phyloP scores from a whole-genome alignment of 2,888 invertebrate species.

The Willowsia nigromaculata region DNA sequence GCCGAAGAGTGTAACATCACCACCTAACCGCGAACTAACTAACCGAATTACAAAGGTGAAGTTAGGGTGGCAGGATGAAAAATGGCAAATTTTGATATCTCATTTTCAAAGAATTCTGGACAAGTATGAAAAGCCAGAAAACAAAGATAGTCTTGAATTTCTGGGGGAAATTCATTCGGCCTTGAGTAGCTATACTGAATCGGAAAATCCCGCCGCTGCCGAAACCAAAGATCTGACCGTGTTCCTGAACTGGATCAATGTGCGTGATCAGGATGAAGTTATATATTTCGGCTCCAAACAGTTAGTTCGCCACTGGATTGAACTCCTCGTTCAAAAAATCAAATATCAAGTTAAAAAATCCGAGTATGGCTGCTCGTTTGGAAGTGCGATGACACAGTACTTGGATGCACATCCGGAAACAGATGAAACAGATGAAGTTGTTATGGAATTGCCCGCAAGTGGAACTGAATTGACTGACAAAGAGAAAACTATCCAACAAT shows the following conservation, averaged over 20 bases:
- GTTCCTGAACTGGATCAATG: constrained; percentile 51
- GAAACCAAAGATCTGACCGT: constrained; percentile 50
- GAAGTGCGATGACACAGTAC: constrained; percentile 61
- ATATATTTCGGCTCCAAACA: constrained; percentile 57
- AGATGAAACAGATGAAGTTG: background rate
- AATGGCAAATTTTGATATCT: constrained; percentile 57
- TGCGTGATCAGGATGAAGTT: background rate
- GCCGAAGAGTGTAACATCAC: too few relatives aligned
- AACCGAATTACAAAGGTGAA: constrained; percentile 75
- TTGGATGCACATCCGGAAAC: constrained; percentile 39
- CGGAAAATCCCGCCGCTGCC: constrained; percentile 7
- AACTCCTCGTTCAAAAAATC: constrained; percentile 52
- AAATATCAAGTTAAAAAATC: constrained; percentile 58
- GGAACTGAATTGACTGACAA: constrained; percentile 7
- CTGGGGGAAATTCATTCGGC: constrained; percentile 57
- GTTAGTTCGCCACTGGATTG: constrained; percentile 57
- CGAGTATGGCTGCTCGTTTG: constrained; percentile 54
- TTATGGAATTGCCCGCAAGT: background rate
- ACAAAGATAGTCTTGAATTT: background rate
- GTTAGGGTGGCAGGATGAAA: constrained; percentile 68
- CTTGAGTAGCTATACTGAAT: constrained; percentile 32
- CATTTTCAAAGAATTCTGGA: constrained; percentile 63
- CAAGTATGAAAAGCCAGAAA: constrained; percentile 38
- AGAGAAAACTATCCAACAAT: constrained; percentile 60
- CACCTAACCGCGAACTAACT: too few relatives aligned